These are phyloP conservation scores for Chloroclystis v-ata DNA, from an alignment of 2,888 invertebrate genomes.

Conservation along the genomic window DNA sequence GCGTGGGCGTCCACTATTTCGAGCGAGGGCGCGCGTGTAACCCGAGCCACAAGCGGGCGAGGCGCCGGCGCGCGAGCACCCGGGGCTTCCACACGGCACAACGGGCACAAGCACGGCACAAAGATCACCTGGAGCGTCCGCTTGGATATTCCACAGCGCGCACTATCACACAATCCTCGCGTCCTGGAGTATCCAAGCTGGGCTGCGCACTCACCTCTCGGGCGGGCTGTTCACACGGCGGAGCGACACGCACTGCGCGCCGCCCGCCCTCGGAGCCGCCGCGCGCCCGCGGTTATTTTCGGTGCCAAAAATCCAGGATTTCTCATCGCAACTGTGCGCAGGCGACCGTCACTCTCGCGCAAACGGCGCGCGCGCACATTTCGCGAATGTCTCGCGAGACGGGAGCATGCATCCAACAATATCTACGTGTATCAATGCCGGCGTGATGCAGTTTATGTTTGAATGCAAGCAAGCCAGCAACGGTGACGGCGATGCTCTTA, in stretches of 20 bases:
- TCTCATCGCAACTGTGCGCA: conserved; percentile 29
- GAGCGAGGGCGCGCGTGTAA: conserved; percentile 74
- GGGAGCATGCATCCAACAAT: no score
- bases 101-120: conserved; percentile 33
- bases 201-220: conserved; percentile 64
- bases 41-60: conserved; percentile 62
- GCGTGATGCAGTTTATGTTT: conserved; percentile 10
- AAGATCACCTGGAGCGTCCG: conserved; percentile 46
- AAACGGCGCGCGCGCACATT: conserved; percentile 27
- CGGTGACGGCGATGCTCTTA: no score
- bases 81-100: conserved; percentile 25
- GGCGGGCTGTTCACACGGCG: conserved; percentile 76
- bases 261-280: conserved; percentile 59
- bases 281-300: conserved; percentile 74
- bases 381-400: conserved; percentile 26
- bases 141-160: conserved; percentile 57
- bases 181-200: conserved; percentile 57
- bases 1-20: conserved; percentile 64
- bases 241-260: conserved; percentile 77
- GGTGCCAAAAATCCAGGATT: conserved; percentile 77
- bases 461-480: not conserved
- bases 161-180: conserved; percentile 22
- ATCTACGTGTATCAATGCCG: conserved; percentile 26
- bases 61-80: conserved; percentile 30
- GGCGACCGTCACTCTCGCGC: conserved; percentile 55